Conservation (phyloP, 1,140 invertebrate species). For the Diachasmimorpha longicaudata region DNA sequence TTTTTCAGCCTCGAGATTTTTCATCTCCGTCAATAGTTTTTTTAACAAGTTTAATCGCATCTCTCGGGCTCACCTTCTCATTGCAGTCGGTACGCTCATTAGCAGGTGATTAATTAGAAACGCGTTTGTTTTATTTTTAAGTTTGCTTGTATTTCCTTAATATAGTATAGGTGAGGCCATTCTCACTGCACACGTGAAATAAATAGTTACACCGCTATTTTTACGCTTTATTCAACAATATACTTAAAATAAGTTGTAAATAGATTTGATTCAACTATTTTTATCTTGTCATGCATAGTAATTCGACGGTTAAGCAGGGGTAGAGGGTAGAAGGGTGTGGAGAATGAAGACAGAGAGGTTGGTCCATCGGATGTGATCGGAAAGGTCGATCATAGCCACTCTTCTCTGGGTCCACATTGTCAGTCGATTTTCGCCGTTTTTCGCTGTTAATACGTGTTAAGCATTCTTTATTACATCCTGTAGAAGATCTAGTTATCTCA, state of each 20-base stretch:
- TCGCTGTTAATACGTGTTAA: background rate
- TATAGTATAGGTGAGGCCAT: no score
- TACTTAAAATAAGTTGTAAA: no score
- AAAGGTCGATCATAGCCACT: constrained; percentile 24
- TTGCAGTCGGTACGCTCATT: background rate
- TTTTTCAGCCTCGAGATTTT: background rate
- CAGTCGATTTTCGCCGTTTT: constrained; percentile 19
- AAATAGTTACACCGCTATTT: no score
- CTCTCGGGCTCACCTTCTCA: background rate
- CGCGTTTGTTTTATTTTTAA: background rate
- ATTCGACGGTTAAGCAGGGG: background rate
- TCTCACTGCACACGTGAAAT: no score
- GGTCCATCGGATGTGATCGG: constrained; percentile 27
- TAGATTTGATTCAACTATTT: background rate
- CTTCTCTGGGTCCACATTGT: constrained; percentile 9
- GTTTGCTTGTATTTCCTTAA: background rate
- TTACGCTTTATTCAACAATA: no score
- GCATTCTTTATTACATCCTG: background rate
- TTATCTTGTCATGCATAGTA: background rate
- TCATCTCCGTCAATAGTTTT: background rate
- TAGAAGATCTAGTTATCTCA: background rate
- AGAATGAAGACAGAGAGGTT: background rate
- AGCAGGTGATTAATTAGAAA: background rate
- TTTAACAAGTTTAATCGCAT: background rate
- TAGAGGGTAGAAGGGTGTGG: background rate